phyloP scores from a whole-genome alignment of 2,888 invertebrate genomes.

The Melanostoma scalare region DNA sequence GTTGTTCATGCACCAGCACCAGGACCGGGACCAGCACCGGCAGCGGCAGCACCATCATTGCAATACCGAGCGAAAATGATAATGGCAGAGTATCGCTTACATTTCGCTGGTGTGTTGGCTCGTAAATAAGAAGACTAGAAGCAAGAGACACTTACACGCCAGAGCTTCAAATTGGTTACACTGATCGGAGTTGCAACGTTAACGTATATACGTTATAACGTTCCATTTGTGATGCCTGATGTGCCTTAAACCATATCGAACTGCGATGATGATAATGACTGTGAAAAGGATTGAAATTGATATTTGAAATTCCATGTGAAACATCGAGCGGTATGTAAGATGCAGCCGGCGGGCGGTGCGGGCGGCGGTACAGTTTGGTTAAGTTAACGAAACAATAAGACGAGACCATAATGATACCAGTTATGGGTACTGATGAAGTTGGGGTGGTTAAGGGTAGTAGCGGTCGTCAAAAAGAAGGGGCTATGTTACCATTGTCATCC shows the following conservation, averaged over 20 bases:
- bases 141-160: slow-evolving; percentile 59
- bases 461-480: too few species aligned
- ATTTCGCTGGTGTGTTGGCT: slow-evolving; percentile 50
- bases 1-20: slow-evolving; percentile 23
- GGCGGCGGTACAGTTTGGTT: too few species aligned
- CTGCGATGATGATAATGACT: slow-evolving; percentile 28
- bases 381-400: too few species aligned
- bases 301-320: slow-evolving; percentile 23
- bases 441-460: too few species aligned
- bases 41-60: slow-evolving; percentile 44
- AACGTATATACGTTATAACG: background rate
- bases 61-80: slow-evolving; percentile 57
- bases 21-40: slow-evolving; percentile 31
- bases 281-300: slow-evolving; percentile 40
- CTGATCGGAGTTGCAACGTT: slow-evolving; percentile 10
- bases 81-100: slow-evolving; percentile 70
- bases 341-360: too few species aligned
- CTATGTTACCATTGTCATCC: too few species aligned
- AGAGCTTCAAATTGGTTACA: slow-evolving; percentile 55
- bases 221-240: slow-evolving; percentile 32
- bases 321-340: too few species aligned
- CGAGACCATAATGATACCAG: too few species aligned
- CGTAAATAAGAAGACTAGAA: slow-evolving; percentile 66
- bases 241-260: slow-evolving; percentile 29
- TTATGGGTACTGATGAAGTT: too few species aligned